Evolutionary conservation across 1,140 invertebrate species (phyloP), one percentile per base, ranked within the genome.

Genomic region (Ganaspis sp.): DNA sequence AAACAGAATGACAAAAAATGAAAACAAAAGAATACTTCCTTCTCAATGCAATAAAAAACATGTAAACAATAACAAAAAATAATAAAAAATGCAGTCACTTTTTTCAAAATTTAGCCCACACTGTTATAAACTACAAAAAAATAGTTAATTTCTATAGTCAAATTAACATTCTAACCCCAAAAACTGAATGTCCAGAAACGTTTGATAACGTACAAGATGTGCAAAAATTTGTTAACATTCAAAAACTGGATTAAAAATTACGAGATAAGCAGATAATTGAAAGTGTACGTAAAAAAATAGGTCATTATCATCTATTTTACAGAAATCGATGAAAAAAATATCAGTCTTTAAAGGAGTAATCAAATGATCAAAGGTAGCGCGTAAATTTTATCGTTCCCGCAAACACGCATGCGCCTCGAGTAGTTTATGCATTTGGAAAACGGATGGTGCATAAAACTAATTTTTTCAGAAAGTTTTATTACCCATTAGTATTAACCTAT

Each of bases 311-410:
- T 64, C 11, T 12, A 29, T 29, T 64, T 29, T 5, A n/a, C 0
- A 15, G 9, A 26, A 64, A 64, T 64, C 26, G 15, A 64, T 64
- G 12, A 64, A 29, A 64, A n/a, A n/a, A 29, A 58, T 15, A 15
- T 49, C 17, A n/a, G 11, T 4, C 21, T 26, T 26, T 58, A 4
- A 26, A 64, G 15, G 58, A 29, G 58, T 26, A 29, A 64, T 26
- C 11, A 64, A 64, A 64, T 64, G 58, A 64, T 64, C 58, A 11
- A 64, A 64, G 58, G 12, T 64, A 64, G 58, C 58, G 58, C 58
- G 58, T 64, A 64, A 64, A 64, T 64, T 86, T 88, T 83, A 85
- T 87, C 80, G 64, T 79, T 86, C 83, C 83, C 86, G 86, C 87
- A 80, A 79, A 54, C 26, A 78, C 85, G 84, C 86, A 83, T 87